Evolutionary conservation across 1,140 invertebrate species (phyloP), one percentile per base, ranked within the genome.

Genomic region (honey bee (Apis mellifera)): DNA sequence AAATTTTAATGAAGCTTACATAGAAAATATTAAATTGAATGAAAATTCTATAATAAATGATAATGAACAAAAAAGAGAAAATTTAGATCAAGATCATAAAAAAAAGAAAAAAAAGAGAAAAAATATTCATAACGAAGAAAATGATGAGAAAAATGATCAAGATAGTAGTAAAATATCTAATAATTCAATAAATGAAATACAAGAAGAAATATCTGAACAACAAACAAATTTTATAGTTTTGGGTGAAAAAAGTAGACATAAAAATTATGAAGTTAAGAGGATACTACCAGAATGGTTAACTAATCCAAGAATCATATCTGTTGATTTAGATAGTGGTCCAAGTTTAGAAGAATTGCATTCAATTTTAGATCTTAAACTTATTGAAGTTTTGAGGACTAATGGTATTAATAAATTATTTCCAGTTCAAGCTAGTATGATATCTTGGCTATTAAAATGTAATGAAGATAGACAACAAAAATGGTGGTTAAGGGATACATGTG

Each of bases 401-500:
- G 95, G 96, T n/a, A 95, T 99, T 17, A 94, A 94, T 42, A 95
- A 96, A 89, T 95, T 99, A 52, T 99, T 99, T 94, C 95, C 97
- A 86, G 97, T 99, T n/a, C 98, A 99, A 95, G 95, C 94, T 52
- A 94, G 95, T 90, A 96, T 99, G 0, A 97, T 99, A 83, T 97
- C 97, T 5, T 98, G 96, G 95, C 93, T 99, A 59, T 89, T 98
- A 12, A 93, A 96, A 83, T 95, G 95, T 82, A 94, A 96, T 78
- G 93, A 95, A 62, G 94, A 95, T 79, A 95, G 96, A 60, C 89
- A 93, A 80, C 92, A 94, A 2, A 91, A 91, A 21, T 95, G 96
- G 84, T 96, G 97, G 92, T 96, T 97, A 1, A 95, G 96, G 85
- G 99, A 99, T 93, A 95, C 99, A n/a, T 99, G 99, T 95, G 97